Conservation (phyloP, 2,888 invertebrate genomes). For the Lysandra bellargus region DNA sequence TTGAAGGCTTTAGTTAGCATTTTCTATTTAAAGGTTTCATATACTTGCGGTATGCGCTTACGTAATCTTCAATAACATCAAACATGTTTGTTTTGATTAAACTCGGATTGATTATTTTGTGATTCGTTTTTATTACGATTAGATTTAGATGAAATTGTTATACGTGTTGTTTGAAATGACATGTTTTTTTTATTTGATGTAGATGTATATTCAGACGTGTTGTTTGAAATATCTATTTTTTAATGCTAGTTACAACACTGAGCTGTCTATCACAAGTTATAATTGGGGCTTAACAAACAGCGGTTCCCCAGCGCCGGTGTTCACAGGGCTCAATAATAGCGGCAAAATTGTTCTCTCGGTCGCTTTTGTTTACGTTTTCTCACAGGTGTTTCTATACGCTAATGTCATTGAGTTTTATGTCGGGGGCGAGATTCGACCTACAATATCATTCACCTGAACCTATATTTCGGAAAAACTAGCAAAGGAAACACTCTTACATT, state of each 20-base stretch:
- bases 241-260: neutral
- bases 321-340: constrained; percentile 39
- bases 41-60: neutral
- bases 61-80: neutral
- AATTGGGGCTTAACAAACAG: neutral
- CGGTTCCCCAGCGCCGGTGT: constrained; percentile 28
- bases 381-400: constrained; percentile 70
- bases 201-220: neutral
- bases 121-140: neutral
- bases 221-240: neutral
- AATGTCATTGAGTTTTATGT: constrained; percentile 72
- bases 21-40: neutral
- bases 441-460: constrained; percentile 51
- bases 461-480: neutral
- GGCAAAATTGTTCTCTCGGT: constrained; percentile 45
- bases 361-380: constrained; percentile 71
- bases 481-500: constrained; percentile 70
- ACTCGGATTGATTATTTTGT: neutral
- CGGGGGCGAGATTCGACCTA: constrained; percentile 76
- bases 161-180: neutral
- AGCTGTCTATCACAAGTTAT: neutral
- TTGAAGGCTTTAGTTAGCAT: neutral
- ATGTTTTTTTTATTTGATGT: neutral
- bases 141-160: neutral
- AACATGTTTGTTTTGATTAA: constrained; percentile 13